phyloP scores from a whole-genome alignment of 2,113 vertebrate genomes.

The Tetrao urogallus region DNA sequence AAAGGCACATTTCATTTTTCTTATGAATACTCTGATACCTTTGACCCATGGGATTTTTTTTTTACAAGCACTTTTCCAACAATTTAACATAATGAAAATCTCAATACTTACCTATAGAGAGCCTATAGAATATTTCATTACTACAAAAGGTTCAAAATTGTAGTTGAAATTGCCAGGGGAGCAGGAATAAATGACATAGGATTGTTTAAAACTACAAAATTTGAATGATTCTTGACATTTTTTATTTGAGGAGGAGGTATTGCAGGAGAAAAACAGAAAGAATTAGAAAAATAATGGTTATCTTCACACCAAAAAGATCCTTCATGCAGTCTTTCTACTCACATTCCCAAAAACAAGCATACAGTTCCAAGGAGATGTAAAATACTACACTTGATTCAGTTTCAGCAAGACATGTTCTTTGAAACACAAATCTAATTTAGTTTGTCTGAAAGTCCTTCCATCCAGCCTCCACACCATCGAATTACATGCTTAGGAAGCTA shows the following conservation, averaged over 20 bases:
- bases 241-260: background rate
- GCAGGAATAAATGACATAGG: background rate
- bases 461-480: background rate
- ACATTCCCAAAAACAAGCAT: background rate
- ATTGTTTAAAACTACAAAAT: background rate
- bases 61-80: background rate
- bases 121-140: background rate
- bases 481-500: background rate
- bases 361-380: background rate
- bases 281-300: background rate
- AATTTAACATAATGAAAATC: background rate
- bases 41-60: background rate
- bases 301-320: background rate
- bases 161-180: background rate
- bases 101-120: background rate
- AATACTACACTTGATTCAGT: background rate
- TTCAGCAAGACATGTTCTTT: background rate
- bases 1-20: background rate
- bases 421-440: background rate
- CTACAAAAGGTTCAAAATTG: background rate
- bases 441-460: background rate
- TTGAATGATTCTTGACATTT: background rate
- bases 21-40: background rate
- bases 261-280: background rate
- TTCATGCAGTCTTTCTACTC: background rate